These are phyloP conservation scores for Steinernema feltiae DNA, from an alignment of 1,140 invertebrate genomes.

Conservation along the genomic window DNA sequence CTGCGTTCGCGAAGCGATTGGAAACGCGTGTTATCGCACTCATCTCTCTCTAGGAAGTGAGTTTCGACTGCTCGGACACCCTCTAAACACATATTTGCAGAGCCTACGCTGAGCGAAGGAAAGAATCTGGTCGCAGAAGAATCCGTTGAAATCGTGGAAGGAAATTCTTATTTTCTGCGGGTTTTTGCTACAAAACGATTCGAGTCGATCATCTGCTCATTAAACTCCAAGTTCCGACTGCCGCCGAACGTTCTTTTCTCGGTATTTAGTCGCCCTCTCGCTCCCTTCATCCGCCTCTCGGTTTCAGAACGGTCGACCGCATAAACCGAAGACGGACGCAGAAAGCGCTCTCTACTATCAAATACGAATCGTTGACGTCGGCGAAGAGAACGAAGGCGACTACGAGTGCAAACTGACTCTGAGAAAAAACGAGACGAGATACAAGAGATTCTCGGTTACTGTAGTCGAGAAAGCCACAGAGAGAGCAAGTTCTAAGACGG, in stretches of 20 bases:
- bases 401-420: background rate
- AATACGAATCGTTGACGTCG: background rate
- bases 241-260: background rate
- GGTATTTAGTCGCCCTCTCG: background rate
- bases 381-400: background rate
- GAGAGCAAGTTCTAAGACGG: background rate
- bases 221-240: background rate
- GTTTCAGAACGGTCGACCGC: background rate
- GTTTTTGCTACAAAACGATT: background rate
- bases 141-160: constrained; percentile 11
- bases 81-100: too few species aligned
- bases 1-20: constrained; percentile 20
- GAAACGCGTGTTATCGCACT: constrained; percentile 23
- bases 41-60: background rate
- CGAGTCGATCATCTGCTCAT: background rate
- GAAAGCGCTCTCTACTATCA: background rate
- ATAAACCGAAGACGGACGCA: background rate
- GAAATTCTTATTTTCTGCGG: constrained; percentile 16
- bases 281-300: background rate
- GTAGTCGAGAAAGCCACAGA: background rate
- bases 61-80: too few species aligned
- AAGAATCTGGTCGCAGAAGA: constrained; percentile 21
- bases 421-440: background rate
- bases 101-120: too few species aligned
- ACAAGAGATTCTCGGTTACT: background rate